Evolutionary conservation across 2,888 invertebrate genomes (phyloP).

Genomic region (Heliconius ethilla): DNA sequence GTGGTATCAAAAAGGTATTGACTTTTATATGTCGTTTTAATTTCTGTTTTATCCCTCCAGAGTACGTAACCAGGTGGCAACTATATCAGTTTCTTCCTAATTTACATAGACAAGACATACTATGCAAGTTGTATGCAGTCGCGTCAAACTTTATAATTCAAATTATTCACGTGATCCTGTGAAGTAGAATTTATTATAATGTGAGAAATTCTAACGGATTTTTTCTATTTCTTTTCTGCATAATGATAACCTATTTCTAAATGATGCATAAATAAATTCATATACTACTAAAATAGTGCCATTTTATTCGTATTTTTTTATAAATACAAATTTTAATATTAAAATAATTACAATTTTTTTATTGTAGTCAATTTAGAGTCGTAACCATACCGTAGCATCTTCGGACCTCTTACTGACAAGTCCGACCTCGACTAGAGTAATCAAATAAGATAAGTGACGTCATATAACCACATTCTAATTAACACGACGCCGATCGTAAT

Average conservation of each 20-base stretch:
- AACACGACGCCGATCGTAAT: conserved; percentile 58
- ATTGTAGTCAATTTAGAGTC: neutral
- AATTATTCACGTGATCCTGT: conserved; percentile 67
- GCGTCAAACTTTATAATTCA: conserved; percentile 79
- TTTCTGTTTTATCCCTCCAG: conserved; percentile 1
- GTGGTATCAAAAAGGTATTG: neutral
- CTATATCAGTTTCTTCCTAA: conserved; percentile 60
- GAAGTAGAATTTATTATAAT: conserved; percentile 67
- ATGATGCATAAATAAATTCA: neutral
- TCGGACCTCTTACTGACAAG: conserved; percentile 57
- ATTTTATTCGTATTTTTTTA: neutral
- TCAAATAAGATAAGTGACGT: conserved; percentile 76
- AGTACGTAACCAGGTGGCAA: conserved; percentile 36
- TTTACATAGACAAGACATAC: conserved; percentile 74
- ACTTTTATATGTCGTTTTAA: neutral
- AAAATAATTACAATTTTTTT: no score
- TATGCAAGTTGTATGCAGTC: conserved; percentile 77
- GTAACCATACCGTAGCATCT: conserved; percentile 12
- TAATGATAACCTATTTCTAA: neutral
- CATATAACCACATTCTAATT: conserved; percentile 70
- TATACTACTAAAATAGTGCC: neutral
- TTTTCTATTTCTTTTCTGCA: conserved; percentile 44
- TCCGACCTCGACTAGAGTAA: conserved; percentile 70
- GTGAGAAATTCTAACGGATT: conserved; percentile 79
- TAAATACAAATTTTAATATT: no score